These are phyloP conservation scores for Halesus radiatus DNA, from an alignment of 1,140 invertebrate genomes.

Conservation along the genomic window DNA sequence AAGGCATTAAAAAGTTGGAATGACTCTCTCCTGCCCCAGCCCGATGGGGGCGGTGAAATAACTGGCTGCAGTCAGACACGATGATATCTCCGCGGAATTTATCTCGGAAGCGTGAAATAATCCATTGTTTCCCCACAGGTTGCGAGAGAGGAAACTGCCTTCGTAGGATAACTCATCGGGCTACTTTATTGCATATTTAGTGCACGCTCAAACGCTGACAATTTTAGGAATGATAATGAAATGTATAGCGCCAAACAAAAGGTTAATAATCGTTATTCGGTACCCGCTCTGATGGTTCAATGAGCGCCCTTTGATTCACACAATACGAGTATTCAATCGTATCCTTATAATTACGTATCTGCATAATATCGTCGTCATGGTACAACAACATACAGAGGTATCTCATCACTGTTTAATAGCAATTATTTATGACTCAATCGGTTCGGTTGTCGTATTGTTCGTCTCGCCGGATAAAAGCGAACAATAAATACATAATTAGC, in stretches of 20 bases:
- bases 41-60: background rate
- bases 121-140: constrained; percentile 6
- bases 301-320: background rate
- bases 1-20: background rate
- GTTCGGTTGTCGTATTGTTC: background rate
- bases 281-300: background rate
- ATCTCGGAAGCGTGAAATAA: constrained; percentile 19
- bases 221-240: background rate
- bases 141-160: background rate
- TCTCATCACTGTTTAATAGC: background rate
- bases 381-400: background rate
- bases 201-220: background rate
- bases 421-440: constrained; percentile 8
- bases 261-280: constrained; percentile 9
- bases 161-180: background rate
- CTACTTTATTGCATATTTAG: background rate
- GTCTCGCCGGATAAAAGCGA: too few relatives aligned
- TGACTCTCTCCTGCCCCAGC: background rate
- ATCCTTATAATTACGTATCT: constrained; percentile 1
- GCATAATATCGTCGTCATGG: constrained; percentile 4
- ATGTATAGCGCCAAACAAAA: constrained; percentile 6
- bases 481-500: too few relatives aligned
- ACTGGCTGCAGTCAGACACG: background rate
- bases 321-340: constrained; percentile 7
- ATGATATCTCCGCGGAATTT: constrained; percentile 10